Conservation (phyloP, 2,888 invertebrate species). For the Microdon myrmicae region DNA sequence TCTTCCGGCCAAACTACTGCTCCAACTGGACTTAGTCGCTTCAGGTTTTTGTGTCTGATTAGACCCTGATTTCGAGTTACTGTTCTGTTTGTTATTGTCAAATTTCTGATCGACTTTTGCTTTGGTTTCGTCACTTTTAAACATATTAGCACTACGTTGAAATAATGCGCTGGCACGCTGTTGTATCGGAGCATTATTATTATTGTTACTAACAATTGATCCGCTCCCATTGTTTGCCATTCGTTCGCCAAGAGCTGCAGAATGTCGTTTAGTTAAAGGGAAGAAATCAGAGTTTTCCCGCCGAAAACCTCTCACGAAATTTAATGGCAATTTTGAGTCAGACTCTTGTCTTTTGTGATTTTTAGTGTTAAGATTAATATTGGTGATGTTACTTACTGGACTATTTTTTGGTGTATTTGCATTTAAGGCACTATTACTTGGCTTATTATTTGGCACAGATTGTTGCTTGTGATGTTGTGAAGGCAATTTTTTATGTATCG, state of each 20-base stretch:
- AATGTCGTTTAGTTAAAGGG: conserved; percentile 80
- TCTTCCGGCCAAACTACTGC: conserved; percentile 61
- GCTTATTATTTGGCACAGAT: conserved; percentile 39
- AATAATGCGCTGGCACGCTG: conserved; percentile 77
- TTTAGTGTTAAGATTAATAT: conserved; percentile 62
- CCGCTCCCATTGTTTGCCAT: conserved; percentile 53
- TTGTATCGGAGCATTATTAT: conserved; percentile 64
- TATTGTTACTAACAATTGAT: conserved; percentile 54
- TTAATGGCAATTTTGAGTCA: conserved; percentile 76
- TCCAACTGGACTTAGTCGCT: conserved; percentile 61
- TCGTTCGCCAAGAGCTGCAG: conserved; percentile 73
- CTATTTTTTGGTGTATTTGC: conserved; percentile 62
- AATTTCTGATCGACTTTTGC: conserved; percentile 74
- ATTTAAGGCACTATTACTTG: conserved; percentile 46
- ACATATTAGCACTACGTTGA: conserved; percentile 72
- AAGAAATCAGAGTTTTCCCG: conserved; percentile 88
- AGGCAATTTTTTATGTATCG: conserved; percentile 45
- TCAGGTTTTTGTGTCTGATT: conserved; percentile 40
- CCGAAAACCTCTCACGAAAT: conserved; percentile 82
- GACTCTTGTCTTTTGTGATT: conserved; percentile 79
- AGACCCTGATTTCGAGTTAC: conserved; percentile 26
- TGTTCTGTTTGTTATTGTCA: conserved; percentile 59
- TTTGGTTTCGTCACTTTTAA: conserved; percentile 54
- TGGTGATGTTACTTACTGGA: conserved; percentile 68
- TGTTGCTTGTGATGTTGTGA: conserved; percentile 33